Base-by-base conservation (phyloP, 1,140 invertebrate species). In the Hyphantria cunea region DNA sequence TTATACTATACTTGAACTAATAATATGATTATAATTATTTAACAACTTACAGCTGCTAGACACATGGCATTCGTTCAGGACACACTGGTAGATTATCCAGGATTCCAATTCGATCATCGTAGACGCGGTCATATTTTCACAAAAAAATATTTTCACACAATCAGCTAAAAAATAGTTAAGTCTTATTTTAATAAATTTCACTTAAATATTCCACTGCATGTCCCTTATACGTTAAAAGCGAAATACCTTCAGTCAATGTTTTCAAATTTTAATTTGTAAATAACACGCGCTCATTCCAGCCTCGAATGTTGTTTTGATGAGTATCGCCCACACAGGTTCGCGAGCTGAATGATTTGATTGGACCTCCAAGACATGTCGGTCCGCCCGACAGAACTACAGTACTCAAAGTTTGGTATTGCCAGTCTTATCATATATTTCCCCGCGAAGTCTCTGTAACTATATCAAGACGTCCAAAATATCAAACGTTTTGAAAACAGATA, bases 51-150 rank as follows among this genome's bases (percentile, higher is more conserved):
- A 93, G 70, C 92, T 91, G 58, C 90, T 92, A 77, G 84, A 86
- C 12, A 92, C 86, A 83, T 92, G 92, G 80, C 92, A 93, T 81
- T 93, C 92, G 64, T 92, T 92, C 54, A 92, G 86, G 55, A 93
- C 92, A 84, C 91, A 93, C 70, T 93, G 92, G 76, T 93, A 93
- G 74, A 93, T 93, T 65, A 93, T 84, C 92, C 92, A 93, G 73
- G 92, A 92, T 74, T 93, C 93, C 70, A 93, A 70, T 75, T 93
- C 92, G 58, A 93, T 91, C 85, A 93, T 92, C 10, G 92, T 88
- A 49, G 86, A 85, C 12, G 84, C 89, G 63, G 92, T 91, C 92
- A 93, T 93, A 76, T 83, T 91, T 66, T 62, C 66, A 72, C 71
- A 65, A 65, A 74, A 74, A 71, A 39, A 58, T 67, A 45, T 56